Evolutionary conservation across 2,797 vertebrate genomes (phyloP), one percentile per base, ranked within the genome.

Genomic region (Acropternis orthonyx): DNA sequence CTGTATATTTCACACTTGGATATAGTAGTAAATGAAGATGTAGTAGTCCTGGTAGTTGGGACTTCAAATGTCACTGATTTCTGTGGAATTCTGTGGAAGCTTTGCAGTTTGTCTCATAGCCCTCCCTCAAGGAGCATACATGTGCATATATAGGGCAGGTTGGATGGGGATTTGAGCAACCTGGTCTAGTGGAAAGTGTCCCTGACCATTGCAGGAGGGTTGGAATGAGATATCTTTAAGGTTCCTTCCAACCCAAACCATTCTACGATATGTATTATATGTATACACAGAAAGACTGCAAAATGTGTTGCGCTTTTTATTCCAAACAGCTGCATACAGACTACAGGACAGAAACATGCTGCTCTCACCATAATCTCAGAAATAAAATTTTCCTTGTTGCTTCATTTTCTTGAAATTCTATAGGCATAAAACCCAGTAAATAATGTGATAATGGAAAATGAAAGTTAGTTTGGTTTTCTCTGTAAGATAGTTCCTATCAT

Each of bases 371-470:
- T 73, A 46, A 83, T 28, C 63, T 61, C 76, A 52, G 44, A 55
- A 66, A 1, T 8, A 61, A 32, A 28, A 3, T 52, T 73, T 51
- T 67, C 54, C 71, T 81, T 66, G 15, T 12, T 22, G 20, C 28
- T 93, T 65, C 22, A 21, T 88, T 92, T 92, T 43, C 89, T 65
- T 90, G 49, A 76, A 87, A 82, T 66, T 81, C 71, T 90, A 22
- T 19, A 73, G 52, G 52, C 36, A 92, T 73, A 77, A 83, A 85
- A 80, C 22, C 7, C 28, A 79, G 27, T 15, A 83, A 73, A 81
- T 36, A 56, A 75, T 46, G 22, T 49, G 24, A 65, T 62, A 58
- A 55, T 39, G 37, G 49, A 82, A 89, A 92, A 88, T 24, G 7
- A 30, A 68, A 52, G n/a, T 59, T 59, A 43, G 16, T 39, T 27